Evolutionary conservation across 2,113 vertebrate species (phyloP).

Genomic region (Gobiocypris rarus): DNA sequence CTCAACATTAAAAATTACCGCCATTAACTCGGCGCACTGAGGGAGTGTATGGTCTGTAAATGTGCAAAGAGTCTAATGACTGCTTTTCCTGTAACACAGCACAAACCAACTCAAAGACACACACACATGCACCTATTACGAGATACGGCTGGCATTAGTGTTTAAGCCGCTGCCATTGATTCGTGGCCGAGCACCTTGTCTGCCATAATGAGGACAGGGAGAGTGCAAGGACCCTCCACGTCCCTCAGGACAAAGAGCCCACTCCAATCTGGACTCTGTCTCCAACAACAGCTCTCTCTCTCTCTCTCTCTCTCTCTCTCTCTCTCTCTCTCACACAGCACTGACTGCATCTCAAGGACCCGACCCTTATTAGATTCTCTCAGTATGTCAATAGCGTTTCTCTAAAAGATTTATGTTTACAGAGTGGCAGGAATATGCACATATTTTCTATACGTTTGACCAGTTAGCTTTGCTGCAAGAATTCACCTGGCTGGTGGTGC

Average conservation of each 20-base stretch:
- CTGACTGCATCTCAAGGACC: constrained; percentile 30
- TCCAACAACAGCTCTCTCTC: constrained; percentile 65
- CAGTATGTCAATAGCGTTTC: constrained; percentile 52
- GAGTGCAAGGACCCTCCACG: constrained; percentile 65
- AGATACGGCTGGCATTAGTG: constrained; percentile 66
- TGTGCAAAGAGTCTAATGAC: background rate
- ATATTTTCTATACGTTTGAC: constrained; percentile 21
- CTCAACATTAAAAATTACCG: constrained; percentile 55
- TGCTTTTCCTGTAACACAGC: constrained; percentile 6
- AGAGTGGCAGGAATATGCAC: constrained; percentile 48
- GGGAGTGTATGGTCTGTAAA: background rate
- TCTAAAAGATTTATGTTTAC: constrained; percentile 60
- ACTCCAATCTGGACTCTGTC: constrained; percentile 74
- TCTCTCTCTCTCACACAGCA: constrained; percentile 42
- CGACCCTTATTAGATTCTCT: constrained; percentile 49
- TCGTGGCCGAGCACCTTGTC: constrained; percentile 74
- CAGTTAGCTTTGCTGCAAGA: background rate
- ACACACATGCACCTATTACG: constrained; percentile 51
- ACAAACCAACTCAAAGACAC: constrained; percentile 28
- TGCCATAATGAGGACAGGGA: constrained; percentile 78
- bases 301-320: too few relatives aligned
- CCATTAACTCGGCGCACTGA: constrained; percentile 34
- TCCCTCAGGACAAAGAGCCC: constrained; percentile 68
- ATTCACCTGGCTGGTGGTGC: background rate
- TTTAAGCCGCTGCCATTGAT: constrained; percentile 76